Conservation (phyloP, 2,113 vertebrate genomes). For the Taurulus bubalis region DNA sequence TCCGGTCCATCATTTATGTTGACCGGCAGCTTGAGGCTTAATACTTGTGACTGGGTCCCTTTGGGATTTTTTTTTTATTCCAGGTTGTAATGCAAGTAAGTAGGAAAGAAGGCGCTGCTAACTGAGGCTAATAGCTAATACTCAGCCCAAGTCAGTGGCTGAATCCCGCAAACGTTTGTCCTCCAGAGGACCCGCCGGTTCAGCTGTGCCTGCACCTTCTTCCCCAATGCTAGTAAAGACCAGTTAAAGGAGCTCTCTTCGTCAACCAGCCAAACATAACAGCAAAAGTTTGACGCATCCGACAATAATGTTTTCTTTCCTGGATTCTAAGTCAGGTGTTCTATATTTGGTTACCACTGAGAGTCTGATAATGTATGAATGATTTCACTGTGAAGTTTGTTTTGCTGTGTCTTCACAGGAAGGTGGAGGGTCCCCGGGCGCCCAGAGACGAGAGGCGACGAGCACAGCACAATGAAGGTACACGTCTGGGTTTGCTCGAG, state of each 20-base stretch:
- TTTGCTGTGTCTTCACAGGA: conserved; percentile 79
- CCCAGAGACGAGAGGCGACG: conserved; percentile 90
- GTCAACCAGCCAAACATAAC: background rate
- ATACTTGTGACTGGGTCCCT: no score
- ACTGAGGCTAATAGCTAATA: background rate
- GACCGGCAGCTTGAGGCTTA: background rate
- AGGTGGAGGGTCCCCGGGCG: conserved; percentile 89
- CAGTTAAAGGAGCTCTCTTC: background rate
- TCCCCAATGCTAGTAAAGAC: background rate
- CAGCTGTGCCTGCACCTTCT: background rate
- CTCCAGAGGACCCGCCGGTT: background rate
- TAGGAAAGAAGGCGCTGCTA: background rate
- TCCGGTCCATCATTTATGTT: background rate
- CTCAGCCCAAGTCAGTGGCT: background rate
- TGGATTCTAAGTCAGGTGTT: conserved; percentile 10
- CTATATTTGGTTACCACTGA: background rate
- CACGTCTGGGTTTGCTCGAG: background rate
- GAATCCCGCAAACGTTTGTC: background rate
- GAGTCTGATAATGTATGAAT: background rate
- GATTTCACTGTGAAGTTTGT: background rate
- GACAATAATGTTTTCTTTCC: background rate
- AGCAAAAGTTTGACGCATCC: background rate
- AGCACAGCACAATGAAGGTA: conserved; percentile 95
- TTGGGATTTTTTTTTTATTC: background rate
- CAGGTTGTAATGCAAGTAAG: background rate